Percentiles rank a stretch among this genome's conserved stretches.
Evolutionary conservation across 2,113 vertebrate species (phyloP).

Genomic region (Thamnaconus septentrionalis): DNA sequence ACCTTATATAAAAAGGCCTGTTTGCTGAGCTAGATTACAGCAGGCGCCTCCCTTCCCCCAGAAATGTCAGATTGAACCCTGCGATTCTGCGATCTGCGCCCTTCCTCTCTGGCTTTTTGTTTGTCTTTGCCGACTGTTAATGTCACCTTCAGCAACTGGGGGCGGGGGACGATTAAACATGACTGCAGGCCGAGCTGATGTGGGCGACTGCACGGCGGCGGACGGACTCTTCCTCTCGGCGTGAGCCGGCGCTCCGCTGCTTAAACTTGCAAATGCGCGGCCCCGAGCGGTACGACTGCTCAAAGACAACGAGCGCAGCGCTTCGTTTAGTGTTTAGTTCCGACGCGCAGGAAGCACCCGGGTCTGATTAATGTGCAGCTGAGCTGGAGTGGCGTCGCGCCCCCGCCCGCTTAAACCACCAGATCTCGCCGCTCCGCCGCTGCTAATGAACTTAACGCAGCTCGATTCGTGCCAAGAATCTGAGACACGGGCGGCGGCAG

Average conservation of each 20-base stretch:
- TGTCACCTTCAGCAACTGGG: slow-evolving; percentile 31
- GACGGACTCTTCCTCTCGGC: too few species aligned
- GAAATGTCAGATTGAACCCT: slow-evolving; percentile 52
- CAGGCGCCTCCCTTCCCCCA: slow-evolving; percentile 27
- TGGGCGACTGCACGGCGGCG: too few species aligned
- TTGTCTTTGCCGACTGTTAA: slow-evolving; percentile 39
- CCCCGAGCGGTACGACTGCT: too few species aligned
- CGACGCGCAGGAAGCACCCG: too few species aligned
- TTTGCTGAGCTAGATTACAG: slow-evolving; percentile 47
- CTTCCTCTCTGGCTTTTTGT: slow-evolving; percentile 21
- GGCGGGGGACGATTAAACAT: too few species aligned
- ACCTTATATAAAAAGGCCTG: slow-evolving; percentile 35
- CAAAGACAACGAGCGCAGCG: too few species aligned
- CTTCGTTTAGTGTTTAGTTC: too few species aligned
- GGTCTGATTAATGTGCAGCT: not conserved
- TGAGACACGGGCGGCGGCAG: slow-evolving; percentile 7
- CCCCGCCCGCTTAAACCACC: slow-evolving; percentile 13
- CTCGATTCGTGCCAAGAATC: slow-evolving; percentile 34
- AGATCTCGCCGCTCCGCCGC: slow-evolving; percentile 22
- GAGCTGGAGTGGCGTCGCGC: not conserved
- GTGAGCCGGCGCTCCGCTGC: too few species aligned
- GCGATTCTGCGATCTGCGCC: slow-evolving; percentile 35
- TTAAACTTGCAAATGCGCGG: too few species aligned
- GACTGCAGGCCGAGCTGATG: too few species aligned
- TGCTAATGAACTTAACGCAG: slow-evolving; percentile 37